Percentiles rank a stretch among this genome's conserved stretches.
phyloP scores from a whole-genome alignment of 1,140 invertebrate species.

The Trichoplusia ni region DNA sequence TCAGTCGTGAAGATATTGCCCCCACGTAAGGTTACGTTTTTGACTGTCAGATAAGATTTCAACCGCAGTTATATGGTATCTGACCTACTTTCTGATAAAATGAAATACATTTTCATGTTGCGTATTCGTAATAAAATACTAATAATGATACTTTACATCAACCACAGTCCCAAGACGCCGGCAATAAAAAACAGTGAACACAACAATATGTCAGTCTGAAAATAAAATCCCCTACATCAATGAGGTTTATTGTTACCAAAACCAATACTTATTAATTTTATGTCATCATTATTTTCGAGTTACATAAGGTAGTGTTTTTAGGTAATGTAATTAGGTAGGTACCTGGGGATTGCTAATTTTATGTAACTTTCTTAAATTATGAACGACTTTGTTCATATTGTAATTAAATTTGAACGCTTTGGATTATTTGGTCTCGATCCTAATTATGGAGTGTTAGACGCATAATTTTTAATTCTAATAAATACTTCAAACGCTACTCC shows the following conservation, averaged over 20 bases:
- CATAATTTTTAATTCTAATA: too few relatives aligned
- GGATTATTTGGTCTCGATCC: too few relatives aligned
- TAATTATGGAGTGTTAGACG: too few relatives aligned
- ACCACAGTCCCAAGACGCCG: conserved; percentile 8
- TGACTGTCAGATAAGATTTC: conserved; percentile 9
- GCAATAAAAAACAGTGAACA: conserved; percentile 26
- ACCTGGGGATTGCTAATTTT: too few relatives aligned
- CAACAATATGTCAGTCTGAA: conserved; percentile 15
- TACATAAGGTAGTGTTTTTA: too few relatives aligned
- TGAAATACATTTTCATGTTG: conserved; percentile 21
- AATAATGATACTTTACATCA: conserved; percentile 25
- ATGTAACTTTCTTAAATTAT: too few relatives aligned
- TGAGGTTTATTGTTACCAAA: conserved; percentile 8
- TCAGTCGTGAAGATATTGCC: conserved; percentile 6
- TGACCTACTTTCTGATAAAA: conserved; percentile 21
- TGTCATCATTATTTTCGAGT: neutral
- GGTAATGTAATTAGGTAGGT: too few relatives aligned
- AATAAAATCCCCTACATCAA: conserved; percentile 15
- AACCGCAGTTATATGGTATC: conserved; percentile 6
- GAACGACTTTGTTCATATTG: too few relatives aligned
- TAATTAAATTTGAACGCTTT: too few relatives aligned
- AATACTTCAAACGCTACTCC: too few relatives aligned
- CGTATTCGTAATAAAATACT: conserved; percentile 24
- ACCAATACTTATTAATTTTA: conserved; percentile 3
- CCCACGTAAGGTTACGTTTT: neutral